phyloP scores from a whole-genome alignment of 2,888 invertebrate genomes.

The Tromatobia lineatoria region DNA sequence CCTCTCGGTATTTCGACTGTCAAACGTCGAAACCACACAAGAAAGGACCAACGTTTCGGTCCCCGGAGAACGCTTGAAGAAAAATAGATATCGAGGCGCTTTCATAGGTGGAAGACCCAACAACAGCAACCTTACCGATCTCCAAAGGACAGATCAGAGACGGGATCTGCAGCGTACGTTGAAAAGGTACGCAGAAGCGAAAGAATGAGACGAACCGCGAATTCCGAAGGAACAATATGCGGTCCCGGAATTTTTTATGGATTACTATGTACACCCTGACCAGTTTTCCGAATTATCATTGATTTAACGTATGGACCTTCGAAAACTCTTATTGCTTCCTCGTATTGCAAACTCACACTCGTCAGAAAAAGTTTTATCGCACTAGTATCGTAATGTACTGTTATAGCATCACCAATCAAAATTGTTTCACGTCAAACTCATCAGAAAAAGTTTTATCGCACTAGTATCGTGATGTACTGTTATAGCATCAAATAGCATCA shows the following conservation, averaged over 20 bases:
- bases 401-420: neutral
- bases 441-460: no score
- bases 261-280: neutral
- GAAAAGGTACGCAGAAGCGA: constrained; percentile 61
- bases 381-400: no score
- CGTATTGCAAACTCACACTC: no score
- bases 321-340: no score
- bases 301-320: no score
- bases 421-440: no score
- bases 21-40: constrained; percentile 46
- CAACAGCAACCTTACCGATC: neutral
- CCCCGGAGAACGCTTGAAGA: constrained; percentile 18
- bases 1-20: neutral
- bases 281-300: constrained; percentile 7
- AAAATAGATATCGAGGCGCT: constrained; percentile 31
- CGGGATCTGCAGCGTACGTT: neutral
- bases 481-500: constrained; percentile 16
- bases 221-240: constrained; percentile 65
- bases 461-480: no score
- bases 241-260: constrained; percentile 66
- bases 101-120: neutral
- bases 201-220: constrained; percentile 58
- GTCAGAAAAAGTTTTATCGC: no score
- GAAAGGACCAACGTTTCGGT: constrained; percentile 22
- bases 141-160: neutral